Evolutionary conservation across 2,113 vertebrate genomes (phyloP).

Genomic region (Gadus macrocephalus): DNA sequence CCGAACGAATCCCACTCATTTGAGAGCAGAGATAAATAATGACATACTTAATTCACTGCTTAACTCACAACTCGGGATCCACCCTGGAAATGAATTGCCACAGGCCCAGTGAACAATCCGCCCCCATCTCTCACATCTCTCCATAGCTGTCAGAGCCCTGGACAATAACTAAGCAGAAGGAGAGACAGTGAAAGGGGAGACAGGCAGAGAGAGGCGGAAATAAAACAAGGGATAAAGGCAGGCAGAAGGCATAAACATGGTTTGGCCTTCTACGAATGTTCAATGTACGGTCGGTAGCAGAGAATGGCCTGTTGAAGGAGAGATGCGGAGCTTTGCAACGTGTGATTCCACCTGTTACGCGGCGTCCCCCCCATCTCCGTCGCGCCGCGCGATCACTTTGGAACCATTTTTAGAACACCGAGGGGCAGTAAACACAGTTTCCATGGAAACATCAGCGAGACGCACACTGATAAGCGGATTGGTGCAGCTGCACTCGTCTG

Average conservation of each 20-base stretch:
- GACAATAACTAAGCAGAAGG: no score
- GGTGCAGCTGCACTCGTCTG: slow-evolving; percentile 67
- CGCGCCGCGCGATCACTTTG: slow-evolving; percentile 57
- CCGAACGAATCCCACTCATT: slow-evolving; percentile 27
- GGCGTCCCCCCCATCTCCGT: slow-evolving; percentile 45
- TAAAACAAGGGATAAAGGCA: no score
- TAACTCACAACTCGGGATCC: slow-evolving; percentile 41
- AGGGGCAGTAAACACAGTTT: slow-evolving; percentile 73
- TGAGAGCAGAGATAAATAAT: slow-evolving; percentile 35
- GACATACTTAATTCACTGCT: slow-evolving; percentile 33
- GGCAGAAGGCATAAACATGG: no score
- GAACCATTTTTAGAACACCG: slow-evolving; percentile 70
- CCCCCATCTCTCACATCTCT: slow-evolving; percentile 31
- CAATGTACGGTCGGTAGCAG: no score
- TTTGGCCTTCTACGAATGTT: no score
- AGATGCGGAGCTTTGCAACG: not conserved
- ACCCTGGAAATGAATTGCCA: slow-evolving; percentile 27
- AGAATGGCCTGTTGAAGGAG: no score
- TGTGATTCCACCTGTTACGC: slow-evolving; percentile 7
- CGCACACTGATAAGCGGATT: slow-evolving; percentile 73
- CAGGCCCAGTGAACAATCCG: slow-evolving; percentile 53
- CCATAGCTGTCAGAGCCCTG: slow-evolving; percentile 10
- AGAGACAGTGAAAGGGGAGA: no score
- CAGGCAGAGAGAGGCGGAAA: no score
- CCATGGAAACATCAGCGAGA: slow-evolving; percentile 71